Conservation (phyloP, 2,888 invertebrate species). For the Willowsia nigromaculata region DNA sequence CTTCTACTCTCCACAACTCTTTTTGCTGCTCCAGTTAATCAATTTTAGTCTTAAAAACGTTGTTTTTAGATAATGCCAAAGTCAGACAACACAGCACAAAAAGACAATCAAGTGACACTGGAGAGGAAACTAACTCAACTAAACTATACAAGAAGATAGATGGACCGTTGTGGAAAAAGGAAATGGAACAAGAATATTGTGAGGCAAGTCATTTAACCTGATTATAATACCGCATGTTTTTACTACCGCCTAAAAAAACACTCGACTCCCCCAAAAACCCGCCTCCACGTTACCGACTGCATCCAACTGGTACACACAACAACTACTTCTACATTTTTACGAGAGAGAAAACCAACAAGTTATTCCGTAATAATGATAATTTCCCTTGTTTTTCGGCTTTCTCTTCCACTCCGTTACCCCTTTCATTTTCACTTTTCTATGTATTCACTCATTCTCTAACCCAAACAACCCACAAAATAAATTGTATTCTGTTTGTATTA, state of each 20-base stretch:
- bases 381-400: conserved; percentile 1
- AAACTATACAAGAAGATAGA: background rate
- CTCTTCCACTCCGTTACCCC: background rate
- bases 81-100: background rate
- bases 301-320: background rate
- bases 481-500: background rate
- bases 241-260: background rate
- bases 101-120: conserved; percentile 9
- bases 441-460: background rate
- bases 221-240: conserved; percentile 68
- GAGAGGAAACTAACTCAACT: background rate
- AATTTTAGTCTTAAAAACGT: background rate
- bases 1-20: background rate
- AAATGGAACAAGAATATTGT: conserved; percentile 14
- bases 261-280: background rate
- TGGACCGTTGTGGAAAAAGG: background rate
- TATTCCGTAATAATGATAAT: background rate
- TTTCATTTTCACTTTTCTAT: background rate
- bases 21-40: background rate
- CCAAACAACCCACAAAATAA: background rate
- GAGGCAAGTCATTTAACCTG: conserved; percentile 53
- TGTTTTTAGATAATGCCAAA: background rate
- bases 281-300: too few relatives aligned
- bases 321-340: background rate
- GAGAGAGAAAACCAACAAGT: background rate